A percentile compares a stretch with the other conserved stretches of the same genome.
phyloP scores from a whole-genome alignment of 2,113 vertebrate species.

The Lasiurus borealis region DNA sequence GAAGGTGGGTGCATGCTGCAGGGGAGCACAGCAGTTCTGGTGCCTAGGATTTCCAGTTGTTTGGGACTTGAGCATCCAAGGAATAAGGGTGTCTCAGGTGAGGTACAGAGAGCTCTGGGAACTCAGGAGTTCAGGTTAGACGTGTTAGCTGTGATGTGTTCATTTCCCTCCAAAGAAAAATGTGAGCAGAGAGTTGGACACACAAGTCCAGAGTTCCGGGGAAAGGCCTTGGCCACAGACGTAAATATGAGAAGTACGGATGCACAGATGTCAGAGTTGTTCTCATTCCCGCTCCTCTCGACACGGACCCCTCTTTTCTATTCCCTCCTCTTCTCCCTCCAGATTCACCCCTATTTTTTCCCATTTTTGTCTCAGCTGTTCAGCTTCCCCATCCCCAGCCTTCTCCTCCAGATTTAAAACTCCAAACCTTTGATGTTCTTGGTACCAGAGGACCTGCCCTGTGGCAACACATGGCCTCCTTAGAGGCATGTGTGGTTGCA shows the following conservation, averaged over 20 bases:
- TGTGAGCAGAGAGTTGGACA: neutral
- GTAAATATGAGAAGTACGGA: neutral
- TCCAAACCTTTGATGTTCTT: neutral
- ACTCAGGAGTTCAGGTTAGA: neutral
- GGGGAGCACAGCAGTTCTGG: neutral
- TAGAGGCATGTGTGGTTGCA: neutral
- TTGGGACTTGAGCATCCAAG: neutral
- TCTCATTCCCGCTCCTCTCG: too few relatives aligned
- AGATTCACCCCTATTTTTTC: neutral
- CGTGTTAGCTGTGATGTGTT: neutral
- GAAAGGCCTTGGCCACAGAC: neutral
- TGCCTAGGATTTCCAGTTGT: neutral
- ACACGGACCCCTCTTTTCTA: neutral
- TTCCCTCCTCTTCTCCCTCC: neutral
- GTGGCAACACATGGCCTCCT: neutral
- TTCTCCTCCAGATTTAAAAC: neutral
- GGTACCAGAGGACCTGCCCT: neutral
- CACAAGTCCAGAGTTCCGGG: too few relatives aligned
- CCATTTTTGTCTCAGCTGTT: neutral
- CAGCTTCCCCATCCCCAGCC: neutral
- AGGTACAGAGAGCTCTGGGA: neutral
- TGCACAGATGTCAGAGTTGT: too few relatives aligned
- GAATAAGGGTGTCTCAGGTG: neutral
- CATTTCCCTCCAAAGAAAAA: neutral
- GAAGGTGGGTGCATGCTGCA: neutral